These are phyloP conservation scores for Drosophila nebulosa DNA, from an alignment of 1,140 invertebrate genomes.

Conservation along the genomic window DNA sequence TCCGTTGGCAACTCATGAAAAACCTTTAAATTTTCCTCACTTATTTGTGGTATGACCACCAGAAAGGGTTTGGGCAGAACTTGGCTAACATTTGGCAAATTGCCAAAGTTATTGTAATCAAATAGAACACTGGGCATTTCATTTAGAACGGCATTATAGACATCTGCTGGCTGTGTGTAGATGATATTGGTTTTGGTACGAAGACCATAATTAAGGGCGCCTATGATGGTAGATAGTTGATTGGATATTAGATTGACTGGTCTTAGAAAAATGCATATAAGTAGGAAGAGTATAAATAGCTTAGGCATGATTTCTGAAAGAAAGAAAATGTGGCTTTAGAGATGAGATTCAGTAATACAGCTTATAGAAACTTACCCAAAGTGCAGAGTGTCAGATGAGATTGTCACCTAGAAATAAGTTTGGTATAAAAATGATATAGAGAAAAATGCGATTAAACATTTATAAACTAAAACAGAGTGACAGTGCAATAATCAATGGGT, in stretches of 20 bases:
- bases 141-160: background rate
- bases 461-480: no score
- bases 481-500: slow-evolving; percentile 8
- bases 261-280: background rate
- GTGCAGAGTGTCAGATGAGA: no score
- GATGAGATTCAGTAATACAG: no score
- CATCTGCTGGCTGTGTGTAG: background rate
- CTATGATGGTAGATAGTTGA: background rate
- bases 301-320: background rate
- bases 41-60: slow-evolving; percentile 1
- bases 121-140: background rate
- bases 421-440: no score
- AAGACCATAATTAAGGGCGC: slow-evolving; percentile 3
- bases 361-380: background rate
- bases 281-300: background rate
- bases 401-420: no score
- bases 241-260: background rate
- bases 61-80: slow-evolving; percentile 8
- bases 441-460: no score
- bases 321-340: background rate
- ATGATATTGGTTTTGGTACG: slow-evolving; percentile 19
- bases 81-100: background rate
- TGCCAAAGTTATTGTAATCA: background rate
- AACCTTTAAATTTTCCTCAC: background rate
- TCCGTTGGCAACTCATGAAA: slow-evolving; percentile 1